Evolutionary conservation across 2,888 invertebrate genomes (phyloP).

Genomic region (Trichogramma dendrolimi): DNA sequence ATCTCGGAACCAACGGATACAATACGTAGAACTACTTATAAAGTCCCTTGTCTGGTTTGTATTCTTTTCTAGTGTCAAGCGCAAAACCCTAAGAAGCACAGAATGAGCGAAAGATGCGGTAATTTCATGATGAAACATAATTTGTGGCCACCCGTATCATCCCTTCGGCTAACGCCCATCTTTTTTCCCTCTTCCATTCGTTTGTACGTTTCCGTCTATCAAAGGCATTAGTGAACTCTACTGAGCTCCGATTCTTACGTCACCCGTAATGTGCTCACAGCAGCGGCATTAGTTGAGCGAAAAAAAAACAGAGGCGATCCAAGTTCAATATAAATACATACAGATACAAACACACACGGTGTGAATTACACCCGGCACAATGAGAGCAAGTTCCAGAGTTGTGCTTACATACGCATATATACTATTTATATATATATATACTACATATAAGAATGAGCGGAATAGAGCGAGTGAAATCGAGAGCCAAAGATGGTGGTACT

Average conservation of each 20-base stretch:
- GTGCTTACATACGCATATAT: too few species aligned
- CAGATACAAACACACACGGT: constrained; percentile 21
- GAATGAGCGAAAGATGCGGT: background rate
- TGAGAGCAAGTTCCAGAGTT: background rate
- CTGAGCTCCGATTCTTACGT: too few species aligned
- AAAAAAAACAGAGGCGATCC: constrained; percentile 14
- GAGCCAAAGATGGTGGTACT: constrained; percentile 27
- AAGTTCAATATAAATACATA: background rate
- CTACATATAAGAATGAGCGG: constrained; percentile 12
- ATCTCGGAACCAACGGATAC: too few species aligned
- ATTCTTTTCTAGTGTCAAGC: too few species aligned
- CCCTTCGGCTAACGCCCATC: constrained; percentile 23
- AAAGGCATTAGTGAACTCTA: too few species aligned
- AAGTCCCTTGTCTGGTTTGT: too few species aligned
- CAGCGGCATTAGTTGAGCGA: constrained; percentile 18
- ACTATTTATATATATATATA: too few species aligned
- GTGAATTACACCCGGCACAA: constrained; percentile 22
- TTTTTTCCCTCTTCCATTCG: constrained; percentile 10
- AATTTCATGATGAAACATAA: constrained; percentile 25
- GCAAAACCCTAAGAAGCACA: too few species aligned
- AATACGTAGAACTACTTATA: too few species aligned
- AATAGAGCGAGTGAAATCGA: constrained; percentile 20
- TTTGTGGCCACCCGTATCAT: constrained; percentile 29
- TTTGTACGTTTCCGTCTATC: too few species aligned
- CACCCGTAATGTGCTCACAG: background rate